Evolutionary conservation across 2,113 vertebrate species (phyloP).

Genomic region (Dermatemys mawii): DNA sequence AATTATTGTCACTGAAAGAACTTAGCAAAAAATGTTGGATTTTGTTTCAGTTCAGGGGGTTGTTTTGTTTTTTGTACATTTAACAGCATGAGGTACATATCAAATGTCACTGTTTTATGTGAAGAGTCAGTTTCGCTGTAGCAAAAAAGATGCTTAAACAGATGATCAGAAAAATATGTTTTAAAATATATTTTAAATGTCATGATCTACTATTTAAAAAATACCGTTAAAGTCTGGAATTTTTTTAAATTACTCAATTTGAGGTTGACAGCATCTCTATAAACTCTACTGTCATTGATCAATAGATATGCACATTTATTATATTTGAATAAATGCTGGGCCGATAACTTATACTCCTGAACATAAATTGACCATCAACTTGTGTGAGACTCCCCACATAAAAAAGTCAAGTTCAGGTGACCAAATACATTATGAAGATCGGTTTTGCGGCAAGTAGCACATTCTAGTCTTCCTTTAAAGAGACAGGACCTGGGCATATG

Average conservation of each 20-base stretch:
- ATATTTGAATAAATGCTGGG: background rate
- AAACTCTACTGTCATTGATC: background rate
- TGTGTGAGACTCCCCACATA: background rate
- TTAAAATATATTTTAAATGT: background rate
- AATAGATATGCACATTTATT: accelerated
- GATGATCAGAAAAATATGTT: accelerated
- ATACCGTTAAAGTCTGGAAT: background rate
- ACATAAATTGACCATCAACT: background rate
- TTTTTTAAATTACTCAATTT: background rate
- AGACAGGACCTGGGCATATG: background rate
- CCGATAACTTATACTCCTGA: background rate
- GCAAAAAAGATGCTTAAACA: accelerated
- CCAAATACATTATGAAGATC: background rate
- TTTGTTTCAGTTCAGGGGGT: accelerated
- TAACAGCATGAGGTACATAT: background rate
- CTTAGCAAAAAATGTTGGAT: accelerated
- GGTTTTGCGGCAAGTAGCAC: background rate
- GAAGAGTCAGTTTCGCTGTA: background rate
- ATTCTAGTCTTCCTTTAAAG: background rate
- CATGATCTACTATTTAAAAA: background rate
- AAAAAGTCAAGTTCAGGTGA: background rate
- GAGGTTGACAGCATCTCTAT: background rate
- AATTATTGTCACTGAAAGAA: background rate
- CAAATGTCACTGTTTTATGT: background rate
- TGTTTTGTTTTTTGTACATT: background rate